Evolutionary conservation across 92 coral and sea anemone genomes (phyloP), one percentile per base, ranked within the genome.

Genomic region (Parazoanthus atlanticus): DNA sequence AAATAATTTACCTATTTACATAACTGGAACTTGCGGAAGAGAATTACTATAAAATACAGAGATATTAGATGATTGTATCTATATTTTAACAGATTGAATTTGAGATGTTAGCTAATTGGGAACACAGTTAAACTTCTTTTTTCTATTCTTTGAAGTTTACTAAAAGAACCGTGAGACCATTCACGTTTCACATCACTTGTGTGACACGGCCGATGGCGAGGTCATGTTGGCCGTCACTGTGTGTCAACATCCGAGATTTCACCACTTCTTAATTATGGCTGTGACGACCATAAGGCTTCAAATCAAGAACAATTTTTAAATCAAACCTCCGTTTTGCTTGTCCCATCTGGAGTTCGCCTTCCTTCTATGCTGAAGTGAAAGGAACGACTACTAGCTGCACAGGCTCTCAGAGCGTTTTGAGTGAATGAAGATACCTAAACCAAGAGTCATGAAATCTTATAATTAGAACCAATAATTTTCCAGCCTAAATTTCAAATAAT

Each of bases 301-400:
- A 76, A 76, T 38, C 8, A 31, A 79, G 25, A 86, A 52, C 6
- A 52, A 3, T n/a, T 38, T 26, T 66, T 43, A n/a, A 17, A 73
- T 73, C 96, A 46, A 85, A 95, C 98, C 96, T 95, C 94, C 75
- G 93, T 88, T 83, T 95, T 95, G 16, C 96, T 78, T 40, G 96
- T 93, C 23, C 92, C 93, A 83, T 95, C 96, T 81, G 91, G 91
- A 2, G 94, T 78, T 73, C 92, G 89, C 66, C 96, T 86, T 33
- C 98, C 98, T 80, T 91, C 98, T 75, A 93, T 76, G 83, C 88
- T 95, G 90, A 95, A 95, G 79, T 95, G 98, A 76, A 95, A 95
- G 52, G 89, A 82, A 10, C 98, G 86, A 70, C 96, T 88, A 70
- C 96, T 88, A 30, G 96, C 90, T 43, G 94, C 84, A n/a, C 74